These are phyloP conservation scores for Polypterus senegalus DNA, from an alignment of 2,113 vertebrate species.

Conservation along the genomic window DNA sequence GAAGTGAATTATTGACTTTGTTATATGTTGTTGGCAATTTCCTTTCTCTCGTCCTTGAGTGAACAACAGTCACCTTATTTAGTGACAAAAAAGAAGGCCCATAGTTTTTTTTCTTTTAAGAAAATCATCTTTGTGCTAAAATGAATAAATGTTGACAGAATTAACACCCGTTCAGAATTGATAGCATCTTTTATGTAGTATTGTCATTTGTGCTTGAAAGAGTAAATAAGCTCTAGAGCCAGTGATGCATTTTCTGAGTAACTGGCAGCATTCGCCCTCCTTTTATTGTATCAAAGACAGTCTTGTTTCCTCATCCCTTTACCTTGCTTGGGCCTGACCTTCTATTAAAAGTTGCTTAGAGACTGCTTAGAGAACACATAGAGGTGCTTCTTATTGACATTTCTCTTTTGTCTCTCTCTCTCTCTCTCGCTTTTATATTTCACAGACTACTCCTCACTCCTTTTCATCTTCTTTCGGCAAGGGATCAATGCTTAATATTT, in stretches of 20 bases:
- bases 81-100: neutral
- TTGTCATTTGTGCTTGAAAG: slow-evolving; percentile 39
- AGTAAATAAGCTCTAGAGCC: slow-evolving; percentile 35
- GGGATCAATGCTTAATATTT: neutral
- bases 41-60: slow-evolving; percentile 7
- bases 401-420: slow-evolving; percentile 51
- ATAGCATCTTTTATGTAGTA: slow-evolving; percentile 34
- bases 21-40: neutral
- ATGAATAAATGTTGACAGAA: slow-evolving; percentile 28
- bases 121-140: slow-evolving; percentile 6
- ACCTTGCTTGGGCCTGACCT: slow-evolving; percentile 71
- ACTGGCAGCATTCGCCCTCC: slow-evolving; percentile 44
- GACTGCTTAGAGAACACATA: slow-evolving; percentile 70
- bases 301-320: slow-evolving; percentile 50
- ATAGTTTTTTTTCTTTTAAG: too few species aligned
- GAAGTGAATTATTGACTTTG: too few species aligned
- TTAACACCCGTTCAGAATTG: slow-evolving; percentile 39
- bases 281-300: slow-evolving; percentile 59
- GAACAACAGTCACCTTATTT: slow-evolving; percentile 4
- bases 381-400: slow-evolving; percentile 49
- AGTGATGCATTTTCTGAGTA: slow-evolving; percentile 38
- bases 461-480: slow-evolving; percentile 8
- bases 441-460: slow-evolving; percentile 1
- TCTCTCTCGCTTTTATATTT: slow-evolving; percentile 7
- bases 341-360: slow-evolving; percentile 97